phyloP scores from a whole-genome alignment of 2,888 invertebrate species.

The Lysandra bellargus region DNA sequence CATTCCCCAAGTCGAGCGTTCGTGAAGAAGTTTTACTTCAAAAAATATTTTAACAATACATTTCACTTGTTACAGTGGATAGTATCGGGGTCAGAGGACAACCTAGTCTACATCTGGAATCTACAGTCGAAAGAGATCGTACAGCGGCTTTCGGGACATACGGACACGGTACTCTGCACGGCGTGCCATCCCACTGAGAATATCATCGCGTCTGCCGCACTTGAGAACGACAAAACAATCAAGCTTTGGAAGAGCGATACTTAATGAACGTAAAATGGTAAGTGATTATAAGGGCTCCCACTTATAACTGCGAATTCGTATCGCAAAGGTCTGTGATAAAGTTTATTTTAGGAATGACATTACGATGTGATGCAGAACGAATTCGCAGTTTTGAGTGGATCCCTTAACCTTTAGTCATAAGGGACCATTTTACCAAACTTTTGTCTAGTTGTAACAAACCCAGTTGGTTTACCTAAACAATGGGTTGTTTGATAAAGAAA shows the following conservation, averaged over 20 bases:
- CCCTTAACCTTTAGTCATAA: too few species aligned
- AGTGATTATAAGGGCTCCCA: conserved; percentile 27
- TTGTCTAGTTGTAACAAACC: too few species aligned
- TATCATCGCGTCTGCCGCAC: conserved; percentile 98
- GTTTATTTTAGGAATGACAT: too few species aligned
- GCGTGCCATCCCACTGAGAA: conserved; percentile 99
- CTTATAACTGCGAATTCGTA: too few species aligned
- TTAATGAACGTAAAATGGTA: conserved; percentile 66
- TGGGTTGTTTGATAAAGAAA: too few species aligned
- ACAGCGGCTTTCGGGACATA: conserved; percentile 97
- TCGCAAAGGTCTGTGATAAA: too few species aligned
- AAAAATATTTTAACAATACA: not conserved
- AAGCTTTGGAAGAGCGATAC: conserved; percentile 99
- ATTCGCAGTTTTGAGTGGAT: too few species aligned
- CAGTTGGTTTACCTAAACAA: too few species aligned
- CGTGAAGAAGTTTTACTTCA: too few species aligned
- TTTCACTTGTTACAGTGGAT: conserved; percentile 89
- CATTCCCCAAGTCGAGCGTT: too few species aligned
- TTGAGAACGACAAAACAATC: conserved; percentile 99
- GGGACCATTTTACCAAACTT: too few species aligned
- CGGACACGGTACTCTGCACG: conserved; percentile 97
- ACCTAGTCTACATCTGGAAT: conserved; percentile 99
- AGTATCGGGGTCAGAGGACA: conserved; percentile 99
- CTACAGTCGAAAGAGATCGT: conserved; percentile 99
- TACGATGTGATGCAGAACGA: too few species aligned